phyloP scores from a whole-genome alignment of 2,797 vertebrate genomes.

The Chrosomus eos region DNA sequence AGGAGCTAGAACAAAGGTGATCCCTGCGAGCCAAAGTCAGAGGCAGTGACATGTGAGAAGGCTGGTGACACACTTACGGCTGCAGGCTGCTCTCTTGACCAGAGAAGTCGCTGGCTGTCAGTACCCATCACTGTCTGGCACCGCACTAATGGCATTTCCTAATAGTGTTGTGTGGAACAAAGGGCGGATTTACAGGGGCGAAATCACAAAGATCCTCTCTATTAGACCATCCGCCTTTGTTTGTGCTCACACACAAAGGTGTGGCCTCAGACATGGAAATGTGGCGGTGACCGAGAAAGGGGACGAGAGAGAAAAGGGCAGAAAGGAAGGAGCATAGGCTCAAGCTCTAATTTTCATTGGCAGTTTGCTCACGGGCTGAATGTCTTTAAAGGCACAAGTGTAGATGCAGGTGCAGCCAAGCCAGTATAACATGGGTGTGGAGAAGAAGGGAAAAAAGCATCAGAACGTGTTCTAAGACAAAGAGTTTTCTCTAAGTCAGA shows the following conservation, averaged over 20 bases:
- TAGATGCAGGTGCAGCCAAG: conserved; percentile 2
- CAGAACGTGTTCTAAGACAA: background rate
- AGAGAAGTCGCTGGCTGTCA: conserved; percentile 78
- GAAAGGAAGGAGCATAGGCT: conserved; percentile 16
- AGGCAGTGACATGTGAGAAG: conserved; percentile 64
- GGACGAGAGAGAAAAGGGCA: background rate
- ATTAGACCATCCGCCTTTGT: conserved; percentile 45
- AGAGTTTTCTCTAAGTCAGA: background rate
- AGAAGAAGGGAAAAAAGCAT: background rate
- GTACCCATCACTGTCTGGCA: conserved; percentile 78
- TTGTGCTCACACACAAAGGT: conserved; percentile 36
- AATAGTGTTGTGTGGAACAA: conserved; percentile 77
- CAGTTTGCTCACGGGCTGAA: conserved; percentile 35
- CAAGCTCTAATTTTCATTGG: conserved; percentile 42
- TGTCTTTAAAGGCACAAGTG: conserved; percentile 17
- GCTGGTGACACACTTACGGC: conserved; percentile 74
- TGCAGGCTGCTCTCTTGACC: conserved; percentile 76
- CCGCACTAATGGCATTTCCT: conserved; percentile 80
- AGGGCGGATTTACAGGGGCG: conserved; percentile 59
- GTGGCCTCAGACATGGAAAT: conserved; percentile 37
- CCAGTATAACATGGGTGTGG: background rate
- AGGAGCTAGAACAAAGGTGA: conserved; percentile 79
- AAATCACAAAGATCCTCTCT: conserved; percentile 34
- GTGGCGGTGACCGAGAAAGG: background rate
- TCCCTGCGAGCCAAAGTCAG: conserved; percentile 59